These are phyloP conservation scores for Pasiphila rectangulata DNA, from an alignment of 2,888 invertebrate genomes.

Conservation along the genomic window DNA sequence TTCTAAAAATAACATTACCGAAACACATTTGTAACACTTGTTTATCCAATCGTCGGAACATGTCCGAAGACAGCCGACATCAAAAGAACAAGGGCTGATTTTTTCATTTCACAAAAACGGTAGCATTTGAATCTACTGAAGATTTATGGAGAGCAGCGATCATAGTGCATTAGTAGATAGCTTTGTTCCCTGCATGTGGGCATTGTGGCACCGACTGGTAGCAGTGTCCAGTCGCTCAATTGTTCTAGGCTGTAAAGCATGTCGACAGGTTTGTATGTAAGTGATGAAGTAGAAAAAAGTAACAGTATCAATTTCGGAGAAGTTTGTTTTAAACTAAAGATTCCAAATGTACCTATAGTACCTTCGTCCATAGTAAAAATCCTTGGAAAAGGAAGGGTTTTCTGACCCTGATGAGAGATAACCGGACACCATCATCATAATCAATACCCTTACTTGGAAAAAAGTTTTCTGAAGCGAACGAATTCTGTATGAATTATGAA, in stretches of 20 bases:
- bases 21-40: slow-evolving; percentile 9
- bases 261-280: slow-evolving; percentile 66
- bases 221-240: slow-evolving; percentile 35
- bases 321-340: too few species aligned
- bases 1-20: not conserved
- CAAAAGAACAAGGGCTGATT: slow-evolving; percentile 31
- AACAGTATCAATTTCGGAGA: too few species aligned
- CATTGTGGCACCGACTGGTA: slow-evolving; percentile 63
- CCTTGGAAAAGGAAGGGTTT: too few species aligned
- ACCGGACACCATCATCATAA: too few species aligned
- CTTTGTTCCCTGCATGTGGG: slow-evolving; percentile 70
- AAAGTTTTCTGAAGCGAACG: too few species aligned
- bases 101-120: slow-evolving; percentile 50
- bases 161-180: slow-evolving; percentile 74
- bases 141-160: slow-evolving; percentile 75
- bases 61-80: slow-evolving; percentile 35
- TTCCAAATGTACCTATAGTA: too few species aligned
- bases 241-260: slow-evolving; percentile 72
- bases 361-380: too few species aligned
- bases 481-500: too few species aligned
- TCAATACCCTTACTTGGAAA: too few species aligned
- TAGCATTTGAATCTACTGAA: slow-evolving; percentile 40
- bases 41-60: slow-evolving; percentile 29
- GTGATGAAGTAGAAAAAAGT: slow-evolving; percentile 32
- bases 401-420: too few species aligned